Conservation (phyloP, 2,888 invertebrate species). For the Cheilosia pagana region DNA sequence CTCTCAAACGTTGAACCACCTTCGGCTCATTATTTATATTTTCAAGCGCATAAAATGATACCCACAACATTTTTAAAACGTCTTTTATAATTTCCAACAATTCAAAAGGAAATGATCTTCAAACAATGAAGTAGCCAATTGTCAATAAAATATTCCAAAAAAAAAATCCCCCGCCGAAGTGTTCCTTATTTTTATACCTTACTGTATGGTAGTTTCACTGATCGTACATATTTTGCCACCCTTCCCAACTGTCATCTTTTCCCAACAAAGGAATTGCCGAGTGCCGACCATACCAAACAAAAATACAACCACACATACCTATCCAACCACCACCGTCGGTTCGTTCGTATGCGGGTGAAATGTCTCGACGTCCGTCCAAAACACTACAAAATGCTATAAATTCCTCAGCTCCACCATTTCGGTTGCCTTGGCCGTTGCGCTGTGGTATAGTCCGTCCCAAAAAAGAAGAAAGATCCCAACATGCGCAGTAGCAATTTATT, state of each 20-base stretch:
- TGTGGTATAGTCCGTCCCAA: too few relatives aligned
- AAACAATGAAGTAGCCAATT: too few relatives aligned
- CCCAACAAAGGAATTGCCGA: conserved; percentile 45
- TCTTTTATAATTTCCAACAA: too few relatives aligned
- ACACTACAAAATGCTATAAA: conserved; percentile 22
- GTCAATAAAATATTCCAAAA: too few relatives aligned
- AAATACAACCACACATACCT: conserved; percentile 46
- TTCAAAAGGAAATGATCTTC: too few relatives aligned
- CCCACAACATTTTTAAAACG: too few relatives aligned
- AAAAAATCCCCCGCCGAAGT: not conserved
- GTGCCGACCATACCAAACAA: not conserved
- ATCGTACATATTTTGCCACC: conserved; percentile 45
- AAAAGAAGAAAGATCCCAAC: too few relatives aligned
- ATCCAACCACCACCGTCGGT: conserved; percentile 19
- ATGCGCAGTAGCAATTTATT: too few relatives aligned
- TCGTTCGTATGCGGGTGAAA: conserved; percentile 55
- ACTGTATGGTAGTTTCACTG: conserved; percentile 60
- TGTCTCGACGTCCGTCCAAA: conserved; percentile 1
- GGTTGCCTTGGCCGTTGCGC: conserved; percentile 52
- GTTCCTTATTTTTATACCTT: conserved; percentile 19
- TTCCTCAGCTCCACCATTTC: conserved; percentile 60
- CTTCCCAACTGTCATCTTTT: conserved; percentile 63
- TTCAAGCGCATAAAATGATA: too few relatives aligned
- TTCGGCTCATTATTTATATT: too few relatives aligned
- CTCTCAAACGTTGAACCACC: too few relatives aligned